Conservation (phyloP, 2,888 invertebrate genomes). For the Drosophila peninsularis region DNA sequence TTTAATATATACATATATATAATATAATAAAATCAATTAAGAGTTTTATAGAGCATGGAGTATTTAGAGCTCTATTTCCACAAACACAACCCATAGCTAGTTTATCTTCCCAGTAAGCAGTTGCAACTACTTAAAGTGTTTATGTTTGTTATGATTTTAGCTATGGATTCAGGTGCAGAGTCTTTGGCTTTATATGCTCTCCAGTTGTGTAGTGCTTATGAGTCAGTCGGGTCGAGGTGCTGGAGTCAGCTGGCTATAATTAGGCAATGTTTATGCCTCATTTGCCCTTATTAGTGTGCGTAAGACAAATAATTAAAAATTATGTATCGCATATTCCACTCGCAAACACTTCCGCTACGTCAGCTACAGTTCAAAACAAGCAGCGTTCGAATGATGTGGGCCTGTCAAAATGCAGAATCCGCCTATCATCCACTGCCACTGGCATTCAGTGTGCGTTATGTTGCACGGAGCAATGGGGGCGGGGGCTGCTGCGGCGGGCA, state of each 20-base stretch:
- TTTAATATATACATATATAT: too few relatives aligned
- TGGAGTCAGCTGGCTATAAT: slow-evolving; percentile 55
- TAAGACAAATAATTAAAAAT: slow-evolving; percentile 74
- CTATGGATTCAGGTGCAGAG: not conserved
- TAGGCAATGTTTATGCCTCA: slow-evolving; percentile 78
- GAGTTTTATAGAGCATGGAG: too few relatives aligned
- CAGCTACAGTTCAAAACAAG: slow-evolving; percentile 66
- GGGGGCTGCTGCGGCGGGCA: slow-evolving; percentile 21
- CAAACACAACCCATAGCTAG: not conserved
- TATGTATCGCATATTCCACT: slow-evolving; percentile 50
- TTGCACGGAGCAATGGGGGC: slow-evolving; percentile 21
- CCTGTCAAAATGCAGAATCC: slow-evolving; percentile 71
- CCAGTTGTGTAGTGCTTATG: slow-evolving; percentile 12
- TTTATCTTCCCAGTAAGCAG: not conserved
- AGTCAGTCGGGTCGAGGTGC: slow-evolving; percentile 13
- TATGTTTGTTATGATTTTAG: not conserved
- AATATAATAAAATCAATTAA: too few relatives aligned
- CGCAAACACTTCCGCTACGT: slow-evolving; percentile 75
- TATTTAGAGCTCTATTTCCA: too few relatives aligned
- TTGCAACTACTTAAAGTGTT: not conserved
- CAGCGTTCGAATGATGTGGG: slow-evolving; percentile 68
- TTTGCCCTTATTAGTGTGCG: slow-evolving; percentile 76
- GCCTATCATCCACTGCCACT: slow-evolving; percentile 8
- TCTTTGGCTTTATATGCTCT: not conserved
- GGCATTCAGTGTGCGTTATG: slow-evolving; percentile 19